Evolutionary conservation across 2,888 invertebrate species (phyloP), one percentile per base, ranked within the genome.

Genomic region (Sinelater perroti): DNA sequence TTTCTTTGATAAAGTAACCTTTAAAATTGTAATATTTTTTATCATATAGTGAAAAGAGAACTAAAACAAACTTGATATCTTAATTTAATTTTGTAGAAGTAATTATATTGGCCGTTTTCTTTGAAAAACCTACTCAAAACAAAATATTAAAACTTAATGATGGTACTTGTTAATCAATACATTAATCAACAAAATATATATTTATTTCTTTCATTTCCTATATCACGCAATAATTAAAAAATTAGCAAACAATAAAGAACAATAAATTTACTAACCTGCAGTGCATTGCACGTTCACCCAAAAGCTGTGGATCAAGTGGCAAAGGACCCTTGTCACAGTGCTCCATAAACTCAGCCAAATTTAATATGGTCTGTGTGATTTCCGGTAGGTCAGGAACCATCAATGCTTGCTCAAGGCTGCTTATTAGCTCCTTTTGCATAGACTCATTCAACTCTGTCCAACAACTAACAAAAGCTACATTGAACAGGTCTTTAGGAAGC

Each of bases 311-410:
- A 57, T 95, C 90, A 57, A 99, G 84, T 0, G 97, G 97, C 60
- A 99, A 79, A 0, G 97, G 91, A 16, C 97, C 97, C 72, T 94
- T 91, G 72, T 99, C 98, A 72, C 97, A 98, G 74, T 99, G 99
- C 71, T 99, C 99, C 96, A 99, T 97, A 72, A 99, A 99, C 78
- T 99, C 99, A 0, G 97, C 97, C 61, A 99, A 81, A 80, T 99
- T 99, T 8, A 99, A 82, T 60, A 98, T 91, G 0, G 96, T 95
- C 72, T 97, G 97, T 0, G 96, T 97, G 35, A 97, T 89, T 76
- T 98, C 97, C 0, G 97, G 95, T 50, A 97, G 87, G 73, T 97
- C 97, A 2, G 95, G 94, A 0, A 96, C 94, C 56, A 89, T 88
- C 4, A 99, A 79, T 0, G 98, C 98, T 73, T 93, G 90, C 67